phyloP scores from a whole-genome alignment of 2,797 vertebrate genomes.

The Schizothorax lantsangensis region DNA sequence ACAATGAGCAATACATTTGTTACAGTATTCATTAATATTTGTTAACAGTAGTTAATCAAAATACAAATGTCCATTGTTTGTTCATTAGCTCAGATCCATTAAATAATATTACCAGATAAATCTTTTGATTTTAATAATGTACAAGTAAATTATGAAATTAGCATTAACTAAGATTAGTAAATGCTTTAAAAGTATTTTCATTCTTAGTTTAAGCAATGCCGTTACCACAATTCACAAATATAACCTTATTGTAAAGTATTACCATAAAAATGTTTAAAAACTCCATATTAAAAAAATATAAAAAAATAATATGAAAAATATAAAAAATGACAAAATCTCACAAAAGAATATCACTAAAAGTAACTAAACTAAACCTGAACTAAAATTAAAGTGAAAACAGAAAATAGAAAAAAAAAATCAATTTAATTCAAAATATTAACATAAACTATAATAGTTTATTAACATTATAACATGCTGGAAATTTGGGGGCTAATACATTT shows the following conservation, averaged over 20 bases:
- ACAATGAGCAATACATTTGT: neutral
- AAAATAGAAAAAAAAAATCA: neutral
- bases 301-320: neutral
- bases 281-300: too few species aligned
- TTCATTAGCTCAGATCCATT: neutral
- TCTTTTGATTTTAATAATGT: neutral
- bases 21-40: neutral
- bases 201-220: too few species aligned
- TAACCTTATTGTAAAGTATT: too few species aligned
- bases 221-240: too few species aligned
- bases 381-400: neutral
- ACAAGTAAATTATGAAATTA: neutral
- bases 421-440: too few species aligned
- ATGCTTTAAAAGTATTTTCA: neutral
- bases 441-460: too few species aligned
- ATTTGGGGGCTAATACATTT: neutral
- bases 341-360: neutral
- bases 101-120: neutral
- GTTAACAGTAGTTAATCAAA: neutral
- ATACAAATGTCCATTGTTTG: neutral
- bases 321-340: neutral
- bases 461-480: neutral
- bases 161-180: neutral
- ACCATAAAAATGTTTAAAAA: too few species aligned
- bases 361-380: neutral